Evolutionary conservation across 2,113 vertebrate species (phyloP), one percentile per base, ranked within the genome.

Genomic region (Bos javanicus): DNA sequence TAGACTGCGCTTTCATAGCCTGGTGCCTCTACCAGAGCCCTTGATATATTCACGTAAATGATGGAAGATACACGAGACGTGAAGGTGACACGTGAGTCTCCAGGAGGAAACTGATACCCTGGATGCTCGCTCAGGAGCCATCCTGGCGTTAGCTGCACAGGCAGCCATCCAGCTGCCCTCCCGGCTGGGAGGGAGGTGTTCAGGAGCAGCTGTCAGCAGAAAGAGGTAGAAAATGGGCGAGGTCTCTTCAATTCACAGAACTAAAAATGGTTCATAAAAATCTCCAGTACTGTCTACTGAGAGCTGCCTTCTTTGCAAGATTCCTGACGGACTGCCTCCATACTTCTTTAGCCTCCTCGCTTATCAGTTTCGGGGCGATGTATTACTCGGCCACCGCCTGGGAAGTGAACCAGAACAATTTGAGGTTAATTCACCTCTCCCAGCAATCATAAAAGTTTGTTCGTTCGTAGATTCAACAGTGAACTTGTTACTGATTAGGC

Each of bases 181-280:
- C 94, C 95, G 95, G 96, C 97, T 97, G 96, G 92, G 95, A 97
- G 95, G 97, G 94, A 98, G 94, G 97, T 96, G 97, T 92, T 95
- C 96, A 98, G 88, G 94, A 97, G 98, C 97, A 98, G 95, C 98
- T 99, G 97, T 98, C 87, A 91, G 87, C 56, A 95, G 91, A 92
- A 97, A 97, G 97, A 76, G 33, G 87, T 7, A 90, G 89, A 33
- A 80, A 87, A 95, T 94, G 94, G 80, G 80, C 4, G 2, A 59
- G 78, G 86, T 26, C 80, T 96, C 91, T 91, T 78, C 90, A 52
- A 15, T 85, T 83, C 57, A 56, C 71, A 95, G 95, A 90, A 97
- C 98, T 89, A 97, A 97, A 98, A 96, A 94, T 33, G 86, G 54
- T 87, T 98, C 52, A 86, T 92, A 71, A 93, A 97, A 94, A 90